Conservation (phyloP, 2,797 vertebrate genomes). For the Pseudochromis fuscus region DNA sequence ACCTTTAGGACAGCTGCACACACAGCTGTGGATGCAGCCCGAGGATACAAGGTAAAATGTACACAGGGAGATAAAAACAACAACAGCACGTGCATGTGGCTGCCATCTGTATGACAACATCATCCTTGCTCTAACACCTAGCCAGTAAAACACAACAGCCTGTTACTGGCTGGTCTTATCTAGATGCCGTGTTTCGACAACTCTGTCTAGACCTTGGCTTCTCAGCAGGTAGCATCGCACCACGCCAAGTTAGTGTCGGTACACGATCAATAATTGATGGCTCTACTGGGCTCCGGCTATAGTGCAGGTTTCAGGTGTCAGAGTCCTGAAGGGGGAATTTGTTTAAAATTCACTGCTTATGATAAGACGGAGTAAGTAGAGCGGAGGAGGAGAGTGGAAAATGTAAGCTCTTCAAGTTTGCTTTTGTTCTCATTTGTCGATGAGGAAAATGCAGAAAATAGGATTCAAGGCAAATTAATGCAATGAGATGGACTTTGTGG, state of each 20-base stretch:
- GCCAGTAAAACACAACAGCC: conserved; percentile 27
- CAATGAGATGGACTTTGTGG: neutral
- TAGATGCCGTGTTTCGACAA: conserved; percentile 25
- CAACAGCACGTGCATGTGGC: neutral
- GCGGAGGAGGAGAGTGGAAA: neutral
- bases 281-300: conserved; percentile 69
- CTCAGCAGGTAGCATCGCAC: conserved; percentile 48
- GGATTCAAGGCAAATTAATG: neutral
- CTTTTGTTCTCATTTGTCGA: neutral
- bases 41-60: neutral
- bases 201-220: conserved; percentile 48
- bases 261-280: conserved; percentile 85
- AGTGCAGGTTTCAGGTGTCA: conserved; percentile 82
- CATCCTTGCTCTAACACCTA: conserved; percentile 6
- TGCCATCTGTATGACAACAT: conserved; percentile 2
- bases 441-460: neutral
- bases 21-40: neutral
- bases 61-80: neutral
- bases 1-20: neutral
- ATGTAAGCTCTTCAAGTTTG: neutral
- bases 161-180: conserved; percentile 31
- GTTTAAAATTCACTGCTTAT: conserved; percentile 72
- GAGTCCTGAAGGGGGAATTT: conserved; percentile 66
- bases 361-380: conserved; percentile 13
- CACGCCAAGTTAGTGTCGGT: conserved; percentile 56